These are phyloP conservation scores for Drosophila arawakana DNA, from an alignment of 1,140 invertebrate genomes.

Conservation along the genomic window DNA sequence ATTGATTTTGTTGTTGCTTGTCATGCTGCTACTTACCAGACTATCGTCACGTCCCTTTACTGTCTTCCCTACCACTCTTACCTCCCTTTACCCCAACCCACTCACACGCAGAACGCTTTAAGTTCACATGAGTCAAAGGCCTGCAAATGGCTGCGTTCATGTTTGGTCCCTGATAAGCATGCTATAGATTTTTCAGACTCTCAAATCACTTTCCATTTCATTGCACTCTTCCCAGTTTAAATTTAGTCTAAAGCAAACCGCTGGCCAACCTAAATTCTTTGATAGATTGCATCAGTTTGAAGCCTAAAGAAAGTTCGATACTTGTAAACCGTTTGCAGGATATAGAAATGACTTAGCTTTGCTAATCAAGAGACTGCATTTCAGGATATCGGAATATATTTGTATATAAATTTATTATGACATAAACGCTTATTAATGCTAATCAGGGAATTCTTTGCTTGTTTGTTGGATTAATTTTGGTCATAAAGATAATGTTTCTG, in stretches of 20 bases:
- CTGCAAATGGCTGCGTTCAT: slow-evolving; percentile 53
- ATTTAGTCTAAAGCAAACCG: slow-evolving; percentile 58
- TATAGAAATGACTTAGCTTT: slow-evolving; percentile 21
- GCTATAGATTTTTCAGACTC: slow-evolving; percentile 66
- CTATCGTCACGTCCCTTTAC: slow-evolving; percentile 19
- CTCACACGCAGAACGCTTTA: slow-evolving; percentile 31
- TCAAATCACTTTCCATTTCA: slow-evolving; percentile 74
- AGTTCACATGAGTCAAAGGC: slow-evolving; percentile 46
- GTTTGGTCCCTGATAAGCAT: slow-evolving; percentile 65
- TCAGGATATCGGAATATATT: neutral
- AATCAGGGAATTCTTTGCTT: neutral
- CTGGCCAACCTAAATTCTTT: slow-evolving; percentile 16
- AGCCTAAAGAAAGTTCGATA: neutral
- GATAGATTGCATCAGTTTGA: slow-evolving; percentile 23
- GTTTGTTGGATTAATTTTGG: neutral
- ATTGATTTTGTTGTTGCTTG: slow-evolving; percentile 4
- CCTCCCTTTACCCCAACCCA: neutral
- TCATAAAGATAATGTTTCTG: slow-evolving; percentile 3
- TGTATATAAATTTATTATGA: neutral
- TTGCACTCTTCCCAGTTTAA: slow-evolving; percentile 64
- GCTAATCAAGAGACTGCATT: neutral
- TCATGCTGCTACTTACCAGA: slow-evolving; percentile 34
- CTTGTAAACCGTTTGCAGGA: neutral
- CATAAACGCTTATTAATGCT: slow-evolving; percentile 11
- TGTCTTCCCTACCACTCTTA: neutral